Evolutionary conservation across 2,113 vertebrate species (phyloP).

Genomic region (Gobio gobio): DNA sequence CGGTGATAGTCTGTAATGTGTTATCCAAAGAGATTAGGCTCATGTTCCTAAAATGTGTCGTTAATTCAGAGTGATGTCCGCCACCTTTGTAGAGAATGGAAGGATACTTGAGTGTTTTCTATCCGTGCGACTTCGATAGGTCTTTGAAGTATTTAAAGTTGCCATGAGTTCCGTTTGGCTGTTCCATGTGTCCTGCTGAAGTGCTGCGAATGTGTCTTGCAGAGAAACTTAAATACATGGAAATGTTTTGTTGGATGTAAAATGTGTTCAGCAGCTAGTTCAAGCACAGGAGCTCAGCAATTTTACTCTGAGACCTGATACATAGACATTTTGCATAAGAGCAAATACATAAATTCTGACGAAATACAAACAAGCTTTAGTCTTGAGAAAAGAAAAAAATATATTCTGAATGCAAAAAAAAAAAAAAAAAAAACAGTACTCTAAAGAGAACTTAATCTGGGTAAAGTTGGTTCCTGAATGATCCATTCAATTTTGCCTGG

Average conservation of each 20-base stretch:
- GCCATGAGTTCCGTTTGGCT: conserved; percentile 38
- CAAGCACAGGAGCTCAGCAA: background rate
- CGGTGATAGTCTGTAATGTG: conserved; percentile 61
- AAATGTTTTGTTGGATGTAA: conserved; percentile 22
- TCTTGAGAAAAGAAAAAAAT: background rate
- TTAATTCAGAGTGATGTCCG: conserved; percentile 71
- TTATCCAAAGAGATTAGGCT: conserved; percentile 61
- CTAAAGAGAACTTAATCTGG: background rate
- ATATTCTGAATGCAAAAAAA: background rate
- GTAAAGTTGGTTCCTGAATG: background rate
- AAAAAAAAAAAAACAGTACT: too few relatives aligned
- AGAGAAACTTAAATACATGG: background rate
- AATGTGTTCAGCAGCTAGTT: conserved; percentile 18
- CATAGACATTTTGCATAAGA: background rate
- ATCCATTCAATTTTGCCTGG: background rate
- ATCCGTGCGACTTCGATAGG: conserved; percentile 32
- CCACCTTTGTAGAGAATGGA: conserved; percentile 63
- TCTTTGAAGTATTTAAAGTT: conserved; percentile 24
- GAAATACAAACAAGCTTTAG: background rate
- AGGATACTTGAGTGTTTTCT: conserved; percentile 53
- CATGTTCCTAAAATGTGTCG: conserved; percentile 76
- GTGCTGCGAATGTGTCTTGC: conserved; percentile 40
- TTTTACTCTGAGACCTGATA: background rate
- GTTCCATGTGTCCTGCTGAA: conserved; percentile 47
- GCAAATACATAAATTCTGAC: background rate